These are phyloP conservation scores for Esox masquinongy DNA, from an alignment of 2,797 vertebrate species.

Conservation along the genomic window DNA sequence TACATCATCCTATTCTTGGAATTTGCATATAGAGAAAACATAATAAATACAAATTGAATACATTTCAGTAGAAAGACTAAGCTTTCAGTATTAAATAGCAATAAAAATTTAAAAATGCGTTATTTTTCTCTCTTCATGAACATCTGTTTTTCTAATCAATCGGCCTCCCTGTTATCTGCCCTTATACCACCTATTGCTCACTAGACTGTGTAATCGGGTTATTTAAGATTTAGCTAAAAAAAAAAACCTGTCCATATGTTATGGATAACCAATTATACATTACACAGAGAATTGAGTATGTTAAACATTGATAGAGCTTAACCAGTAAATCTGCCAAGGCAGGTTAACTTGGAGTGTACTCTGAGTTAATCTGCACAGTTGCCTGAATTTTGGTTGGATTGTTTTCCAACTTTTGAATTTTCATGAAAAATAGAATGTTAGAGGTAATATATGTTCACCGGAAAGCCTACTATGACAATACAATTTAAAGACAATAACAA, in stretches of 20 bases:
- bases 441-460: not conserved
- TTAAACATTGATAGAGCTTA: not conserved
- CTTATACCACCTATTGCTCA: slow-evolving; percentile 4
- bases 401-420: not conserved
- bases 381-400: not conserved
- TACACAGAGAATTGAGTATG: not conserved
- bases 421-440: not conserved
- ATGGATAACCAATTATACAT: slow-evolving; percentile 9
- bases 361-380: not conserved
- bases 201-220: slow-evolving; percentile 31
- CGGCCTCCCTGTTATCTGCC: not conserved
- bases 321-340: not conserved
- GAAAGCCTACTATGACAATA: not conserved
- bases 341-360: not conserved
- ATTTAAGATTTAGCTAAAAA: slow-evolving; percentile 18
- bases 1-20: too few relatives aligned
- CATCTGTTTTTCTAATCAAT: not conserved
- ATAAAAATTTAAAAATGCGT: too few relatives aligned
- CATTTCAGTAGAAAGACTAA: too few relatives aligned
- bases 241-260: slow-evolving; percentile 10
- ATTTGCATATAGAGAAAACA: too few relatives aligned
- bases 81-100: too few relatives aligned
- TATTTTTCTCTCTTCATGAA: too few relatives aligned
- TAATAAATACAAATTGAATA: too few relatives aligned
- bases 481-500: not conserved